Conservation (phyloP, 1,140 invertebrate species). For the Drosophila bipectinata region DNA sequence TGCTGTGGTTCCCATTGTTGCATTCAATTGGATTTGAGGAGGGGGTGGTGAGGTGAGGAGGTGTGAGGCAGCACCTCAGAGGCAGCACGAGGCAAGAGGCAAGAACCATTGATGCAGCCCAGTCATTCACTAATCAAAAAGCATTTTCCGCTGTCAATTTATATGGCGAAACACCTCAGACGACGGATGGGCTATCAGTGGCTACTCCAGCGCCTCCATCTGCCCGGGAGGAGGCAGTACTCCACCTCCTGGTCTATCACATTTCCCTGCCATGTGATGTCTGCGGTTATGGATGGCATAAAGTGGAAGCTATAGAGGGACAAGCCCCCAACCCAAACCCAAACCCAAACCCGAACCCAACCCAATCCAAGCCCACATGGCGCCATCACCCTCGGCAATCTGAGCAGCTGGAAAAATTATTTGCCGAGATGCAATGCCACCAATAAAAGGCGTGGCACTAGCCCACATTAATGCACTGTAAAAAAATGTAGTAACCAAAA, state of each 20-base stretch:
- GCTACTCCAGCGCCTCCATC: neutral
- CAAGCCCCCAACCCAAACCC: neutral
- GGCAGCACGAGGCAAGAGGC: neutral
- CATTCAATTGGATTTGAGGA: conserved; percentile 75
- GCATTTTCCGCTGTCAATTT: conserved; percentile 39
- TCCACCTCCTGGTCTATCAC: neutral
- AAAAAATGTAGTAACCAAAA: too few relatives aligned
- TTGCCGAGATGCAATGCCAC: conserved; percentile 33
- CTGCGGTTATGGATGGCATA: conserved; percentile 47
- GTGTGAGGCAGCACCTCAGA: too few relatives aligned
- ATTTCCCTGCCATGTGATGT: conserved; percentile 9
- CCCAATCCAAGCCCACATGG: too few relatives aligned
- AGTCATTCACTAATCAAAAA: conserved; percentile 29
- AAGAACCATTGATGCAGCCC: conserved; percentile 10
- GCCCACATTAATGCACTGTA: conserved; percentile 11
- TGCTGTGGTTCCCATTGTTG: conserved; percentile 43
- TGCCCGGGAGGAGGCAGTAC: neutral
- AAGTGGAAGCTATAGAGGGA: conserved; percentile 41
- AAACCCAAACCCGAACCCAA: too few relatives aligned
- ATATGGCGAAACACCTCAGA: conserved; percentile 28
- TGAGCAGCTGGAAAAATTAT: conserved; percentile 33
- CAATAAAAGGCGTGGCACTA: conserved; percentile 23
- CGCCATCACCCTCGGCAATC: conserved; percentile 14
- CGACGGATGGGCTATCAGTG: neutral
- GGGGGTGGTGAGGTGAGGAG: neutral